These are phyloP conservation scores for Tachyglossus aculeatus DNA, from an alignment of 2,797 vertebrate species.

Conservation along the genomic window DNA sequence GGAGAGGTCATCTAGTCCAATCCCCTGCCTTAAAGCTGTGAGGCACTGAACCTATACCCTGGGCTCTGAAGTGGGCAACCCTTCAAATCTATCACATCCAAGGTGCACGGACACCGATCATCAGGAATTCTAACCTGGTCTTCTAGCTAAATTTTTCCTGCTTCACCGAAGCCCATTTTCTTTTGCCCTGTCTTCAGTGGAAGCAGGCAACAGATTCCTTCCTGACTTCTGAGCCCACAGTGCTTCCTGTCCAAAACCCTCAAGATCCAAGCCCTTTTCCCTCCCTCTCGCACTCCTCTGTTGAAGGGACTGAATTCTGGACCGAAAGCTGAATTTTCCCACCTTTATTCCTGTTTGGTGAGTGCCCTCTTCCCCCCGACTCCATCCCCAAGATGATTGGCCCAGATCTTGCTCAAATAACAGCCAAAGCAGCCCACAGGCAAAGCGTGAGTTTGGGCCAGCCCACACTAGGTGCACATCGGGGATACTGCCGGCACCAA, in stretches of 20 bases:
- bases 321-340: too few species aligned
- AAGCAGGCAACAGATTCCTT: not conserved
- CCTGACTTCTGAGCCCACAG: not conserved
- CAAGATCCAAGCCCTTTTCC: not conserved
- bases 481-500: too few species aligned
- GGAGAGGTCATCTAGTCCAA: not conserved
- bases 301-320: not conserved
- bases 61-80: too few species aligned
- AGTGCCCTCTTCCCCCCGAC: not conserved
- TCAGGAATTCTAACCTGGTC: not conserved
- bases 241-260: not conserved
- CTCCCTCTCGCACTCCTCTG: not conserved
- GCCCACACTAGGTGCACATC: too few species aligned
- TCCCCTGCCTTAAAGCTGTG: not conserved
- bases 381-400: too few species aligned
- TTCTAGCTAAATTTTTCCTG: not conserved
- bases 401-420: too few species aligned
- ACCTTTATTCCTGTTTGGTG: too few species aligned
- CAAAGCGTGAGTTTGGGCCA: too few species aligned
- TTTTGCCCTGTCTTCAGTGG: not conserved
- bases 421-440: too few species aligned
- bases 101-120: too few species aligned
- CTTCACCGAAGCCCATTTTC: not conserved
- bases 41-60: not conserved
- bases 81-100: not conserved